Evolutionary conservation across 2,888 invertebrate genomes (phyloP), one percentile per base, ranked within the genome.

Genomic region (Drosophila monieri): DNA sequence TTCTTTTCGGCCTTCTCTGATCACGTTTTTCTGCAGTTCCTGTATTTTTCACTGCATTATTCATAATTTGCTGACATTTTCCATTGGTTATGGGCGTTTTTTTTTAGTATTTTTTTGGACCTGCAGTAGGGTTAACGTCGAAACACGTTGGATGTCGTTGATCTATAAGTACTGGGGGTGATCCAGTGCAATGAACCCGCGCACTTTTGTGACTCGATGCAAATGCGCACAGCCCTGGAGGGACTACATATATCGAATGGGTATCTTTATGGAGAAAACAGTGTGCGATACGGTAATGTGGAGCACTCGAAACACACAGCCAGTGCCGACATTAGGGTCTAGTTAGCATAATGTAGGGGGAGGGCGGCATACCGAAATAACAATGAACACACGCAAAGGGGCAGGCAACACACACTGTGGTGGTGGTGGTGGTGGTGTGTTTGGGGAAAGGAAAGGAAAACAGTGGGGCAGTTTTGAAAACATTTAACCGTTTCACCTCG

Each of bases 401-500:
- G 18, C 18, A 18, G 25, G 35, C 25, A 30, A 18, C 4, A 37
- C 41, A 48, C 30, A 54, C 25, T 18, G n/a, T n/a, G n/a, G n/a
- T n/a, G n/a, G n/a, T n/a, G n/a, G n/a, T n/a, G n/a, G n/a, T n/a
- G n/a, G n/a, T 18, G 18, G 18, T 18, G 18, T 18, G 18, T 12
- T 41, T 30, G 23, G 46, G 21, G 39, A 30, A 49, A 41, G 18
- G 35, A 30, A 54, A 43, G 27, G 18, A 54, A 65, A 73, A 68
- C 56, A 56, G 46, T 46, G 58, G 60, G 73, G 80, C 21, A 77
- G 71, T 77, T 81, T 85, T 79, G 60, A 77, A 89, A 89, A 88
- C 87, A 90, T 88, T 89, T 89, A 88, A 87, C 78, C 78, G 89
- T 88, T 89, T 89, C 89, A 89, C 86, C 88, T 89, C 85, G 90